Conservation (phyloP, 2,797 vertebrate species). For the Nasua narica region DNA sequence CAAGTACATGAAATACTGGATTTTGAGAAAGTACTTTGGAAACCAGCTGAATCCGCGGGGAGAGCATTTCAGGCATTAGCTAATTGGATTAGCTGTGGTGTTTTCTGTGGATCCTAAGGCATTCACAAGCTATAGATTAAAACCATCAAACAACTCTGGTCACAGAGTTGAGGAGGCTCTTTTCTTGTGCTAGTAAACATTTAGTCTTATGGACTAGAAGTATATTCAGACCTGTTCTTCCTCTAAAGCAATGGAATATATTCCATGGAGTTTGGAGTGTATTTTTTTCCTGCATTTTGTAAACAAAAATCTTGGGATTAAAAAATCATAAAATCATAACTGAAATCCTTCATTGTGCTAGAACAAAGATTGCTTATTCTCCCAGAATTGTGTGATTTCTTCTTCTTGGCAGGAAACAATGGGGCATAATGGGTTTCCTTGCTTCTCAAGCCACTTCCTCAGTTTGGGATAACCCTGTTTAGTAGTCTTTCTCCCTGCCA, state of each 20-base stretch:
- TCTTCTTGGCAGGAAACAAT: conserved; percentile 23
- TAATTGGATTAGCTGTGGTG: conserved; percentile 68
- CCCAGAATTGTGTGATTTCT: neutral
- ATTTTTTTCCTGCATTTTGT: neutral
- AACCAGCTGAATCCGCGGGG: conserved; percentile 35
- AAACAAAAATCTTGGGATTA: neutral
- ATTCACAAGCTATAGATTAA: conserved; percentile 64
- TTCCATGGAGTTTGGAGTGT: neutral
- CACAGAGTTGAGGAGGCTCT: conserved; percentile 42
- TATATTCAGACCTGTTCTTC: neutral
- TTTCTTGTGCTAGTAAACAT: conserved; percentile 38
- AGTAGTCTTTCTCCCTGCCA: neutral
- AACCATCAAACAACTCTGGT: conserved; percentile 54
- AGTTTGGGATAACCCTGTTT: neutral
- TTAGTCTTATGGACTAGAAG: neutral
- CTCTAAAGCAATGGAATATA: conserved; percentile 7
- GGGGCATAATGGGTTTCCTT: neutral
- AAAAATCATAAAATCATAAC: neutral
- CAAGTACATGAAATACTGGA: conserved; percentile 33
- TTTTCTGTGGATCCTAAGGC: conserved; percentile 54
- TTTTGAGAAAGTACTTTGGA: conserved; percentile 57
- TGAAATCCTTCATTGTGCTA: neutral
- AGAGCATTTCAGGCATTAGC: conserved; percentile 61
- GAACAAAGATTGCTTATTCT: conserved; percentile 3
- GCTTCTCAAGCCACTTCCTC: conserved; percentile 3